These are phyloP conservation scores for Hyaena hyaena DNA, from an alignment of 2,113 vertebrate genomes.

Conservation along the genomic window DNA sequence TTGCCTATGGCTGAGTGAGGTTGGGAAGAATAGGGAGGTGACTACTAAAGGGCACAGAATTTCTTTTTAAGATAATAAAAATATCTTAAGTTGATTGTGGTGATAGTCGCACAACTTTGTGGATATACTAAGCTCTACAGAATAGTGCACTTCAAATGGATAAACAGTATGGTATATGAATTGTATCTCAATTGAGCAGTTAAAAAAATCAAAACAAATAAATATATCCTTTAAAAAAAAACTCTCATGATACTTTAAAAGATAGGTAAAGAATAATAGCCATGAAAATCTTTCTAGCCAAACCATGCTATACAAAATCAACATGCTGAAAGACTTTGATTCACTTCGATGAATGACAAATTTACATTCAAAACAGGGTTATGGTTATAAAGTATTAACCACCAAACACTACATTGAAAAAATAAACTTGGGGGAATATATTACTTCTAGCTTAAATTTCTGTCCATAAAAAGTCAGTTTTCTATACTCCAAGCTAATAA, in stretches of 20 bases:
- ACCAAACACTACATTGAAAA: slow-evolving; percentile 84
- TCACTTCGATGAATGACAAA: slow-evolving; percentile 76
- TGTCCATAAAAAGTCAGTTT: slow-evolving; percentile 88
- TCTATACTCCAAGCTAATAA: slow-evolving; percentile 86
- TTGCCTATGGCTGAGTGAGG: background rate
- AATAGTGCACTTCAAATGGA: background rate
- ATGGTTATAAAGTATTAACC: slow-evolving; percentile 89
- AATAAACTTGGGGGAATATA: slow-evolving; percentile 83
- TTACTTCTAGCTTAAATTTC: slow-evolving; percentile 86
- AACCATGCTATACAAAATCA: slow-evolving; percentile 46
- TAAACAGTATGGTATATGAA: background rate
- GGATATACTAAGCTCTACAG: background rate
- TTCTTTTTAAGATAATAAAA: background rate
- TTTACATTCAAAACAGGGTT: slow-evolving; percentile 87
- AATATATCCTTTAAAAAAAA: background rate
- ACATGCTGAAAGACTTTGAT: slow-evolving; percentile 41
- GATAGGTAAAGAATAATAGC: background rate
- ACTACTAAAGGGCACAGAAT: background rate
- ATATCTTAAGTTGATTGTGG: background rate
- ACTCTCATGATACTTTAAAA: background rate
- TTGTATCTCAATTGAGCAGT: background rate
- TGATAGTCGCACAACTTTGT: background rate
- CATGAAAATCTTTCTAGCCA: background rate
- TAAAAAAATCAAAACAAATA: slow-evolving; percentile 35
- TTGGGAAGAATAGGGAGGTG: background rate